phyloP scores from a whole-genome alignment of 2,113 vertebrate species.

The Pterocles burchelli region DNA sequence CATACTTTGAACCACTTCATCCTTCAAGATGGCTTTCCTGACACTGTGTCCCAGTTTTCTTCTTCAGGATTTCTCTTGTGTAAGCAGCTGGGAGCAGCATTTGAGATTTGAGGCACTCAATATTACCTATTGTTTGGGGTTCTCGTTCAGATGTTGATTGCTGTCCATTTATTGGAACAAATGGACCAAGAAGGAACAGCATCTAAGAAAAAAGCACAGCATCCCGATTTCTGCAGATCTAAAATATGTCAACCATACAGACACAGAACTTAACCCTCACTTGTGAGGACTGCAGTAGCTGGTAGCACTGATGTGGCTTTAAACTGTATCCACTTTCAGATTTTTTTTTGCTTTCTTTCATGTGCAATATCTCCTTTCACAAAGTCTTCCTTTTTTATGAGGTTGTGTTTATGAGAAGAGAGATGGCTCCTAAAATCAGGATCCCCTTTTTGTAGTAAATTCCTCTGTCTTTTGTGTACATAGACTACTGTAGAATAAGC shows the following conservation, averaged over 20 bases:
- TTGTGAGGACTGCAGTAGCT: background rate
- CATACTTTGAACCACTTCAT: background rate
- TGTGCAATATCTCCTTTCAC: background rate
- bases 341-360: background rate
- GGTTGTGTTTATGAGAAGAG: constrained; percentile 22
- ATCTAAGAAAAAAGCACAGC: constrained; percentile 22
- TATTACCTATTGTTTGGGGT: background rate
- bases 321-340: background rate
- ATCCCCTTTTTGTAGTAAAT: background rate
- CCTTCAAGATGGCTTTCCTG: background rate
- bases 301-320: background rate
- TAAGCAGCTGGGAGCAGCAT: background rate
- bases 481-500: background rate
- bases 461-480: background rate
- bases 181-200: constrained; percentile 15
- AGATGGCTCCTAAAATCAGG: background rate
- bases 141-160: constrained; percentile 20
- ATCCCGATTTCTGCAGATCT: constrained; percentile 44
- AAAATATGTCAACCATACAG: constrained; percentile 12
- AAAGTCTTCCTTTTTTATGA: constrained; percentile 53
- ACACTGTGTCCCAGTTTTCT: background rate
- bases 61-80: background rate
- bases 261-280: constrained; percentile 38
- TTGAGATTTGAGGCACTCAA: constrained; percentile 19
- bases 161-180: constrained; percentile 42